Percentiles rank a stretch among this genome's conserved stretches.
Evolutionary conservation across 2,797 vertebrate species (phyloP).

Genomic region (Cirrhinus mrigala): DNA sequence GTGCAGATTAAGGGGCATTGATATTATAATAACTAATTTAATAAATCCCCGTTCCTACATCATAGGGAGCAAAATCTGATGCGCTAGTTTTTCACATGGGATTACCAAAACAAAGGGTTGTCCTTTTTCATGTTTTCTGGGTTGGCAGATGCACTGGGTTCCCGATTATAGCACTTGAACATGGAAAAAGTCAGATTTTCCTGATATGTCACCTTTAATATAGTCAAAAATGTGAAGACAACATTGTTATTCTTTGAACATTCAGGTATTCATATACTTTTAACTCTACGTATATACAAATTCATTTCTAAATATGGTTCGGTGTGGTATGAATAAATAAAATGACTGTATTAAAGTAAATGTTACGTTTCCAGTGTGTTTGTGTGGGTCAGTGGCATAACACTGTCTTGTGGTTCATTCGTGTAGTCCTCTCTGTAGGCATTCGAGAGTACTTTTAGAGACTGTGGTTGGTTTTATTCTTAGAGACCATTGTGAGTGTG

Average conservation of each 20-base stretch:
- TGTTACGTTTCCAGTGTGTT: not conserved
- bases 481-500: slow-evolving; percentile 16
- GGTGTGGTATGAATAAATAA: not conserved
- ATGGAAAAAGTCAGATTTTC: too few species aligned
- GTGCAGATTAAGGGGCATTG: too few species aligned
- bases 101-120: too few species aligned
- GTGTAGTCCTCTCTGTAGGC: slow-evolving; percentile 1
- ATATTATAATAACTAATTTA: too few species aligned
- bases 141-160: too few species aligned
- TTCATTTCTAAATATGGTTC: not conserved
- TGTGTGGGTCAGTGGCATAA: not conserved
- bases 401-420: not conserved
- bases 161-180: too few species aligned
- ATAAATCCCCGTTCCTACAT: too few species aligned
- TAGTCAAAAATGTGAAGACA: not conserved
- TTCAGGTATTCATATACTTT: not conserved
- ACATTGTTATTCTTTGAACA: not conserved
- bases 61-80: too few species aligned
- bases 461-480: slow-evolving; percentile 25
- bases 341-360: not conserved
- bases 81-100: too few species aligned
- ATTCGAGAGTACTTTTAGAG: slow-evolving; percentile 20
- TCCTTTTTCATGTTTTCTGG: too few species aligned
- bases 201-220: too few species aligned
- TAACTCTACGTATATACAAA: not conserved